A percentile compares a stretch with the other conserved stretches of the same genome.
Conservation (phyloP, 2,797 vertebrate species). For the Lepilemur septentrionalis region DNA sequence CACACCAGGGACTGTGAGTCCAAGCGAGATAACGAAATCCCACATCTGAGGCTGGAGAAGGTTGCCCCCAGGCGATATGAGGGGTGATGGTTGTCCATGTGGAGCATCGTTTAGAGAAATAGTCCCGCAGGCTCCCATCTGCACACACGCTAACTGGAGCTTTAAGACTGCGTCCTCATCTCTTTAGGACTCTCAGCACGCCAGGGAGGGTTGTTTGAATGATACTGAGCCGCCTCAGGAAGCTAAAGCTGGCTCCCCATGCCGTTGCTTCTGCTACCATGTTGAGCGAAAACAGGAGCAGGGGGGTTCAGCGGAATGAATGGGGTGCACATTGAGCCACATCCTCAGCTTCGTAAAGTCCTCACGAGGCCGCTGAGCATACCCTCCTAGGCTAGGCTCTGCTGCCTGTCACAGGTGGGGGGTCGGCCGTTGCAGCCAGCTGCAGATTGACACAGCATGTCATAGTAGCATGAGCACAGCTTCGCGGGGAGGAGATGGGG, state of each 20-base stretch:
- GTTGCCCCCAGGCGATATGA: constrained; percentile 18
- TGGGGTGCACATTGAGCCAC: background rate
- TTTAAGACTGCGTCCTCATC: background rate
- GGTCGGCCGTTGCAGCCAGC: background rate
- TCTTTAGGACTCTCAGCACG: background rate
- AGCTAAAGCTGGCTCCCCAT: background rate
- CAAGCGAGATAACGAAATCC: background rate
- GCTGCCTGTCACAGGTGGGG: background rate
- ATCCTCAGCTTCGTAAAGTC: background rate
- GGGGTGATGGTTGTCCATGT: constrained; percentile 57
- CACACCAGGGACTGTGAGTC: constrained; percentile 43
- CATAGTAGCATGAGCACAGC: fast-evolving
- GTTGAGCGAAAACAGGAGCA: background rate
- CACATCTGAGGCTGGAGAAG: fast-evolving
- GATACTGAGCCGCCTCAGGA: background rate
- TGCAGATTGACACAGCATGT: fast-evolving
- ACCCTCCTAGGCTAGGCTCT: background rate
- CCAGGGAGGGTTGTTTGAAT: background rate
- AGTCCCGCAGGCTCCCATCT: constrained; percentile 59
- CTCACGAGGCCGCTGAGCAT: background rate
- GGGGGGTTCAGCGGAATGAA: fast-evolving
- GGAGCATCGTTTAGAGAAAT: background rate
- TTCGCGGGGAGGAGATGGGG: fast-evolving
- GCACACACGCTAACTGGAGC: background rate
- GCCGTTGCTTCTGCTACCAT: background rate